phyloP scores from a whole-genome alignment of 2,797 vertebrate species.

The Poecilia velifera region DNA sequence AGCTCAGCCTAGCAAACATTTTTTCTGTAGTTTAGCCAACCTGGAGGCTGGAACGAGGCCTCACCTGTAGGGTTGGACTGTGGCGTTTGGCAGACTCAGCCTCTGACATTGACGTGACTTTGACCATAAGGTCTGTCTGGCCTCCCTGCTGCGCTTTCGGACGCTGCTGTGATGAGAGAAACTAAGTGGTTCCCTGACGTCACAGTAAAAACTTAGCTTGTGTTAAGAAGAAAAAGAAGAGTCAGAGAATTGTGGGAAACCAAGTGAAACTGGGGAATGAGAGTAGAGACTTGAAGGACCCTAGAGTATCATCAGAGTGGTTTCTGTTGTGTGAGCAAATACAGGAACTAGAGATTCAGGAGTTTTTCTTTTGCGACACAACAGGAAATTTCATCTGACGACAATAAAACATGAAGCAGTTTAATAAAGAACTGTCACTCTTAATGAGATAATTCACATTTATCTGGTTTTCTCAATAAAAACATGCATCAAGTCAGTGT shows the following conservation, averaged over 20 bases:
- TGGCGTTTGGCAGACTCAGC: slow-evolving; percentile 9
- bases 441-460: neutral
- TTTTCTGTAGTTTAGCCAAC: neutral
- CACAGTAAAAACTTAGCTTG: neutral
- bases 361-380: neutral
- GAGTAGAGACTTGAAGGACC: neutral
- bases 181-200: neutral
- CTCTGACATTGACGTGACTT: slow-evolving; percentile 23
- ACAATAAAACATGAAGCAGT: neutral
- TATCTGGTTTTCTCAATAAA: neutral
- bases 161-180: neutral
- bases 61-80: neutral
- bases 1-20: neutral
- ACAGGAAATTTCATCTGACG: neutral
- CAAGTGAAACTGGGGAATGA: neutral
- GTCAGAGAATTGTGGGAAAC: neutral
- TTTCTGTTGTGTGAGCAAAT: neutral
- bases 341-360: neutral
- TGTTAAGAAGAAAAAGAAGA: neutral
- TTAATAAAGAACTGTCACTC: neutral
- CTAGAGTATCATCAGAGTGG: neutral
- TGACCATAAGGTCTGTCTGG: neutral
- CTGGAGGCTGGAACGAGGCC: neutral
- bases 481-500: neutral
- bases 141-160: neutral